A percentile compares a stretch with the other conserved stretches of the same genome.
phyloP scores from a whole-genome alignment of 2,113 vertebrate species.

The Riparia riparia region DNA sequence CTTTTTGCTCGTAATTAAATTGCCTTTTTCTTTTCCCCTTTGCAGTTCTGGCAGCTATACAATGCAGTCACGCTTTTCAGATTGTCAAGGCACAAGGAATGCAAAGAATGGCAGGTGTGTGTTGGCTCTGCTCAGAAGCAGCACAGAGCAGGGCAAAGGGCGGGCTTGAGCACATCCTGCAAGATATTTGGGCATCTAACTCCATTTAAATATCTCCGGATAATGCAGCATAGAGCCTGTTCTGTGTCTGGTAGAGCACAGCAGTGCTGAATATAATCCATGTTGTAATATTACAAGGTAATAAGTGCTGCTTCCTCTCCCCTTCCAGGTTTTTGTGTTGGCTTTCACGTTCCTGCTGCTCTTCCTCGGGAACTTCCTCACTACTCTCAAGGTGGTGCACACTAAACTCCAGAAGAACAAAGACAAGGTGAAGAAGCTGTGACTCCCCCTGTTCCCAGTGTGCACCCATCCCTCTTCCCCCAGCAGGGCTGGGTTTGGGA shows the following conservation, averaged over 20 bases:
- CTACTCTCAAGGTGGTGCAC: constrained; percentile 94
- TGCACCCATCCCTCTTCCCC: neutral
- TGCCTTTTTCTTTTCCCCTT: neutral
- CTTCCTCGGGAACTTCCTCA: constrained; percentile 97
- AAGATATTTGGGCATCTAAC: neutral
- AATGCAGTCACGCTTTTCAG: constrained; percentile 92
- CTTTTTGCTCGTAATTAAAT: neutral
- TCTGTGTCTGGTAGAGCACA: neutral
- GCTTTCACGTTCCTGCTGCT: constrained; percentile 92
- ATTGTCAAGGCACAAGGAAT: constrained; percentile 87
- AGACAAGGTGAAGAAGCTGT: constrained; percentile 79
- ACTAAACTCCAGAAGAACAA: constrained; percentile 92
- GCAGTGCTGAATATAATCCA: neutral
- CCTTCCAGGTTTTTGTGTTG: constrained; percentile 88
- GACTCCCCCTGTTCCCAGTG: neutral
- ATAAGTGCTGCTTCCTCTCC: neutral
- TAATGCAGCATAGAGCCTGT: neutral
- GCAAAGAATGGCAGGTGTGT: constrained; percentile 96
- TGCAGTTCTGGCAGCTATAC: constrained; percentile 97
- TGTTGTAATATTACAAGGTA: neutral
- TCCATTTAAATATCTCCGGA: neutral
- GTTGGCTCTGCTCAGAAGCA: neutral
- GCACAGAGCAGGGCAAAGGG: neutral
- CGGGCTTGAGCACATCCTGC: neutral
- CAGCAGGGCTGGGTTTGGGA: neutral